Evolutionary conservation across 2,113 vertebrate species (phyloP), one percentile per base, ranked within the genome.

Genomic region (Aviceda subcristata): DNA sequence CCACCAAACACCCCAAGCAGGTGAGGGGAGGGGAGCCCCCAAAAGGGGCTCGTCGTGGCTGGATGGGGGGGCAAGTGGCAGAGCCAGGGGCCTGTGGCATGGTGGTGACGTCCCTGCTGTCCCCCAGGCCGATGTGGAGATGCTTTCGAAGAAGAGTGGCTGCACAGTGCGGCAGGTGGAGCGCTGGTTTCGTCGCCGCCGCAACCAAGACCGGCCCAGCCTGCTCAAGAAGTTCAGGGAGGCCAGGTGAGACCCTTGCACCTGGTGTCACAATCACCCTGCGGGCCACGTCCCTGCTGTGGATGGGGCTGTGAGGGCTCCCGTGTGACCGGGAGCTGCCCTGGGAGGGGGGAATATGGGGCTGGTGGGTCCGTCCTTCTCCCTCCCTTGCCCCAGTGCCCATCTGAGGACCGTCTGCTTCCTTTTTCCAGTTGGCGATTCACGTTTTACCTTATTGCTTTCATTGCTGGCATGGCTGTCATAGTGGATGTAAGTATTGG

Each of bases 391-490:
- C 79, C 39, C 81, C 19, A 2, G 41, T 77, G 84, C 90, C 41
- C 26, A 0, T 43, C 89, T 90, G 81, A 92, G 92, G 59, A 66
- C n/a, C 71, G 2, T 97, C 86, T 93, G 91, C 94, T 98, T 99
- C 98, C 98, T 98, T 98, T 98, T 99, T 98, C 84, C 98, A 99
- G 99, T 98, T 99, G 99, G 99, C 98, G 99, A 98, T 99, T 99
- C 98, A 99, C 98, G 15, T 99, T 99, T 98, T 99, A 99, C 98
- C 98, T 99, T 98, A 74, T 99, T 97, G 99, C 99, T 98, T 99
- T 99, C 98, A 98, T 99, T 97, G 99, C 98, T 93, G 99, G 99
- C 98, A 98, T 99, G 98, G 98, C 98, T 39, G 98, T 99, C 95
- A 98, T 99, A 85, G 97, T 99, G 88, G 99, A 99, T 95, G 99